phyloP scores from a whole-genome alignment of 2,797 vertebrate genomes.

The Garrulus glandarius region DNA sequence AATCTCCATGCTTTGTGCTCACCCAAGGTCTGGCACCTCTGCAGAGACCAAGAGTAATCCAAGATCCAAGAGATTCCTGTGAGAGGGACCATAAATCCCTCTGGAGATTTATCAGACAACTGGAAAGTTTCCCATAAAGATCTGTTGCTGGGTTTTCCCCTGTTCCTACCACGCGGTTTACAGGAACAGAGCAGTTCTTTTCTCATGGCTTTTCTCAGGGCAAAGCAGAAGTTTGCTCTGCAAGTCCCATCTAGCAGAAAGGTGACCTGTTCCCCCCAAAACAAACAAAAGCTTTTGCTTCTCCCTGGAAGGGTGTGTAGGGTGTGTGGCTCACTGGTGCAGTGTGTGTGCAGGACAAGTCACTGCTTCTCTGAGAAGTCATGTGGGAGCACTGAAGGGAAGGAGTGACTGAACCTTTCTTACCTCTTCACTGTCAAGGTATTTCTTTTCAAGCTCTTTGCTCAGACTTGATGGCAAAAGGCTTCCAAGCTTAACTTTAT shows the following conservation, averaged over 20 bases:
- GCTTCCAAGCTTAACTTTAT: constrained; percentile 72
- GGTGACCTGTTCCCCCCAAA: background rate
- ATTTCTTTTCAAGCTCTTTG: constrained; percentile 77
- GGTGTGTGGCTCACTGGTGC: background rate
- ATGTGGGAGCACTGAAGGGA: background rate
- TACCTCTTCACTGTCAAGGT: constrained; percentile 79
- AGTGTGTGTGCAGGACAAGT: background rate
- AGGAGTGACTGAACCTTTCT: constrained; percentile 29
- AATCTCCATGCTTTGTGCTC: background rate
- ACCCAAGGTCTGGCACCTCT: background rate
- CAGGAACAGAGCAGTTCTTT: background rate
- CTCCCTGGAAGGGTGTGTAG: background rate
- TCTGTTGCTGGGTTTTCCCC: background rate
- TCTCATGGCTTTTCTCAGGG: background rate
- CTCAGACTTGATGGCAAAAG: constrained; percentile 78
- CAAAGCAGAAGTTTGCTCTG: background rate
- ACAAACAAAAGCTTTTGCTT: background rate
- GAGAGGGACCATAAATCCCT: background rate
- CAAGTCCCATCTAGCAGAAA: background rate
- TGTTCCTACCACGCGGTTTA: background rate
- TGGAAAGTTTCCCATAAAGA: background rate
- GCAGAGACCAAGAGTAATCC: background rate
- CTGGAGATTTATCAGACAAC: background rate
- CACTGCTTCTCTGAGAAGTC: background rate
- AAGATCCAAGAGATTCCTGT: background rate